Evolutionary conservation across 2,888 invertebrate species (phyloP), one percentile per base, ranked within the genome.

Genomic region (Scelioninae gen. 2): DNA sequence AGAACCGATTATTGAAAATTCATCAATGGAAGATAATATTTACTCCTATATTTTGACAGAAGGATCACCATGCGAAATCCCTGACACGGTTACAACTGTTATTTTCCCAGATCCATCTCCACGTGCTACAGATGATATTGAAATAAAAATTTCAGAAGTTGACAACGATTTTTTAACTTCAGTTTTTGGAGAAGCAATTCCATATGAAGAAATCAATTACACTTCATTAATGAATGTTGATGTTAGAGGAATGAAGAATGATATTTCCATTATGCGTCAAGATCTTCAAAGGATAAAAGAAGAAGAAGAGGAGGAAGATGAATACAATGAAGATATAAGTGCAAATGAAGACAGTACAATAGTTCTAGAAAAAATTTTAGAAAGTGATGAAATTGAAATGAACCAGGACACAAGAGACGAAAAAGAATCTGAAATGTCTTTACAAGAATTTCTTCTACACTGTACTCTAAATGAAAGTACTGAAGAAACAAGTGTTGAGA

Each of bases 61-160:
- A 76, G 85, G 84, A 46, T 83, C 83, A 2, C 84, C 84, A 0
- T 79, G 80, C 39, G 83, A 85, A 2, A 85, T 86, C 53, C 85
- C 85, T 5, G 84, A 85, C 37, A 79, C 79, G 0, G 81, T 85
- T 0, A 85, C 83, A 7, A 85, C 85, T 1, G 84, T 85, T 0
- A 82, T 85, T 11, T 83, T 85, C 37, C 82, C 85, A 45, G 55
- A 60, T 1, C 11, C 65, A 6, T 35, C 61, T 0, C 52, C 37
- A 6, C 28, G 28, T 3, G 35, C 2, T 13, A 76, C 74, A 2
- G 76, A 79, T 15, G 75, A 70, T 35, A 48, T 79, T 7, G 65
- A 74, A 45, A 55, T 76, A 0, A 76, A 75, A 11, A 13, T 74
- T 0, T 79, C 75, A 5, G 69, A 77, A 22, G 73, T 60, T 15